These are phyloP conservation scores for Cybosia mesomella DNA, from an alignment of 2,888 invertebrate genomes.

Conservation along the genomic window DNA sequence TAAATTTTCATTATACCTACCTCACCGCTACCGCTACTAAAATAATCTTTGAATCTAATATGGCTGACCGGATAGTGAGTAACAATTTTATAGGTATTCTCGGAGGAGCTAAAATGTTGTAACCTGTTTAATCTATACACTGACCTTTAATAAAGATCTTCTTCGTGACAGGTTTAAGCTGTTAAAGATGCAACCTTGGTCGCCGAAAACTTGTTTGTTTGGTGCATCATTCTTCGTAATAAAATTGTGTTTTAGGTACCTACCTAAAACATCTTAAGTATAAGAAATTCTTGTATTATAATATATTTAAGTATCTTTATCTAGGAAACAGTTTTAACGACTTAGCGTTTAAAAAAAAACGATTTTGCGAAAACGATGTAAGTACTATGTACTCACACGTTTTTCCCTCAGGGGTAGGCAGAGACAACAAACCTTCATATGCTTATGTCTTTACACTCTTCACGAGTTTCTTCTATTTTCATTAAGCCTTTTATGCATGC, in stretches of 20 bases:
- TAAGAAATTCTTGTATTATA: too few relatives aligned
- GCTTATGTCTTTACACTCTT: too few relatives aligned
- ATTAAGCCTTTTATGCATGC: too few relatives aligned
- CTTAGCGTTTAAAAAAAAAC: too few relatives aligned
- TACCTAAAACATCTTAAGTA: too few relatives aligned
- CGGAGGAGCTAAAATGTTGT: slow-evolving; percentile 48
- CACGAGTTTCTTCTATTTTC: too few relatives aligned
- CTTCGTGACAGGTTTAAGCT: slow-evolving; percentile 41
- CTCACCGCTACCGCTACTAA: slow-evolving; percentile 6
- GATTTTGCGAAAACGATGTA: too few relatives aligned
- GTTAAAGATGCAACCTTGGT: slow-evolving; percentile 42
- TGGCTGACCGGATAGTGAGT: slow-evolving; percentile 57
- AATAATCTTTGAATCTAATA: slow-evolving; percentile 52
- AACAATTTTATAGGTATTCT: slow-evolving; percentile 44
- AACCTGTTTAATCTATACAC: slow-evolving; percentile 57
- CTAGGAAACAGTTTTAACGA: too few relatives aligned
- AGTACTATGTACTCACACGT: too few relatives aligned
- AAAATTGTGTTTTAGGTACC: slow-evolving; percentile 1
- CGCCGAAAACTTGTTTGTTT: slow-evolving; percentile 31
- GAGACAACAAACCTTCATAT: too few relatives aligned
- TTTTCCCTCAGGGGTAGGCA: too few relatives aligned
- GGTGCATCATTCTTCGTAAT: slow-evolving; percentile 20
- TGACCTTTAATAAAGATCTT: slow-evolving; percentile 56
- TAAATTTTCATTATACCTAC: neutral
- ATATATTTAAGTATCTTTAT: neutral